phyloP scores from a whole-genome alignment of 2,113 vertebrate genomes.

The Zapornia atra region DNA sequence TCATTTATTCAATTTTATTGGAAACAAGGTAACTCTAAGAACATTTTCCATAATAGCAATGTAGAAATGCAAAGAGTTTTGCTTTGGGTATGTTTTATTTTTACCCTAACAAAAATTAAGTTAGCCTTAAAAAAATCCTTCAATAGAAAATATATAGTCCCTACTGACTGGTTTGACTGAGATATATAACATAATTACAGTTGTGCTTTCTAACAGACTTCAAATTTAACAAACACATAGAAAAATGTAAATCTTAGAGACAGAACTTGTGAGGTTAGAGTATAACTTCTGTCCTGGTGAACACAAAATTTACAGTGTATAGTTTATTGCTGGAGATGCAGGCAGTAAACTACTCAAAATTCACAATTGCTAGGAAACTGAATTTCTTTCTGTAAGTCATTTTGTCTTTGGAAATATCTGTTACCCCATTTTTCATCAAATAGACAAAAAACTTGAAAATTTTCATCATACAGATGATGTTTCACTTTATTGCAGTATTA shows the following conservation, averaged over 20 bases:
- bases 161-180: not conserved
- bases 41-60: not conserved
- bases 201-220: not conserved
- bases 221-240: not conserved
- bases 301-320: not conserved
- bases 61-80: not conserved
- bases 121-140: not conserved
- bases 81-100: not conserved
- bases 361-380: not conserved
- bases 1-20: not conserved
- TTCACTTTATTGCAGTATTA: not conserved
- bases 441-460: not conserved
- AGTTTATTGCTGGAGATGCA: not conserved
- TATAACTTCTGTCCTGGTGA: not conserved
- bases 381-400: not conserved
- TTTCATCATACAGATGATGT: not conserved
- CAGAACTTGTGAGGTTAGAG: not conserved
- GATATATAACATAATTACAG: not conserved
- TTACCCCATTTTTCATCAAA: not conserved
- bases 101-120: not conserved
- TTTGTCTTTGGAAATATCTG: not conserved
- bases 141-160: not conserved
- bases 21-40: not conserved
- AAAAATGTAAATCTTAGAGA: not conserved
- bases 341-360: not conserved